Conservation (phyloP, 2,797 vertebrate genomes). For the Lutra lutra region DNA sequence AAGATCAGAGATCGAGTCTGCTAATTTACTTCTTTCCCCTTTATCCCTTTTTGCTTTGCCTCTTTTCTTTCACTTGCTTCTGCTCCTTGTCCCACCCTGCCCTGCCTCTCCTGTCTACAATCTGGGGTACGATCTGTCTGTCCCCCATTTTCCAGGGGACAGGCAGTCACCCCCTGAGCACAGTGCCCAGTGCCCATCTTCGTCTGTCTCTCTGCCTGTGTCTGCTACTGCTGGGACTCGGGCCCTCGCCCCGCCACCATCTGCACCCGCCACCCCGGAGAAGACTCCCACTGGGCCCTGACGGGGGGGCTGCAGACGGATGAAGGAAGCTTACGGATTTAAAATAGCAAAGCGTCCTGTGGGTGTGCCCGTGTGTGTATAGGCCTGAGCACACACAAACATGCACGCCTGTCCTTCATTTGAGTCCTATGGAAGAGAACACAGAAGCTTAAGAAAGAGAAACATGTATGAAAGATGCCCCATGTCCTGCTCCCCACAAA, state of each 20-base stretch:
- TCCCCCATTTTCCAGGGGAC: slow-evolving; percentile 71
- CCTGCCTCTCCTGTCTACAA: background rate
- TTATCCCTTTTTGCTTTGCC: slow-evolving; percentile 4
- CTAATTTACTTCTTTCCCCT: background rate
- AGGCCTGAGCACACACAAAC: background rate
- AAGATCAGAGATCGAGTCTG: background rate
- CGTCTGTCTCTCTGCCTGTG: slow-evolving; percentile 66
- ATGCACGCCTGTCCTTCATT: background rate
- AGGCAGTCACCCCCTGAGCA: slow-evolving; percentile 76
- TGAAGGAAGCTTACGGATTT: background rate
- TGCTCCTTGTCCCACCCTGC: background rate
- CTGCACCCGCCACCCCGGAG: slow-evolving; percentile 49
- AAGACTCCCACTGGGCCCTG: background rate
- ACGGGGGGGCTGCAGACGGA: background rate
- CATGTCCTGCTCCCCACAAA: background rate
- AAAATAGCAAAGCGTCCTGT: background rate
- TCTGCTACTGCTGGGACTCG: slow-evolving; percentile 72
- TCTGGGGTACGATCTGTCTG: background rate
- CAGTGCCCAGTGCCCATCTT: slow-evolving; percentile 73
- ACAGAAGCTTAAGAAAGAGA: background rate
- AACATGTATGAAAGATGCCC: background rate
- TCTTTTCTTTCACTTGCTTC: background rate
- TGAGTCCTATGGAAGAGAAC: background rate
- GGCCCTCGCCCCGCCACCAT: slow-evolving; percentile 44
- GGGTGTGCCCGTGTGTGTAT: background rate